Conservation (phyloP, 2,888 invertebrate genomes). For the Aromia moschata region DNA sequence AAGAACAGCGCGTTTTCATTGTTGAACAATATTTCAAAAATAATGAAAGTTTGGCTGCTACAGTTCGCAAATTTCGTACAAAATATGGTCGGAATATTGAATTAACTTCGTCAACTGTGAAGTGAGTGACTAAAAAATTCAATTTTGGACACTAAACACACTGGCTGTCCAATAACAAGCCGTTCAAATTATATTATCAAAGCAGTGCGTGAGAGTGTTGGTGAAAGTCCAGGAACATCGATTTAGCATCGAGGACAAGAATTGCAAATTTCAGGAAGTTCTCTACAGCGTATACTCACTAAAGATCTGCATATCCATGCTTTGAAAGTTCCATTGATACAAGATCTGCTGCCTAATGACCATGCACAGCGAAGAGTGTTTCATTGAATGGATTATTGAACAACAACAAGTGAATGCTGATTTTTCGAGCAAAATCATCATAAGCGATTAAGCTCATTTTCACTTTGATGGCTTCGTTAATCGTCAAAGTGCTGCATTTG, state of each 20-base stretch:
- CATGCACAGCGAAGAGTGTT: conserved; percentile 2
- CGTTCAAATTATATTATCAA: background rate
- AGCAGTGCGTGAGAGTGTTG: conserved; percentile 5
- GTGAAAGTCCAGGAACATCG: conserved; percentile 6
- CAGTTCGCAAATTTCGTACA: background rate
- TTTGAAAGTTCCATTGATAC: background rate
- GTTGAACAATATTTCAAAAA: conserved; percentile 10
- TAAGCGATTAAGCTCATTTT: conserved; percentile 47
- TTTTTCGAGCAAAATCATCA: conserved; percentile 9
- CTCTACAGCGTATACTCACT: too few relatives aligned
- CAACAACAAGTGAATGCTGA: conserved; percentile 9
- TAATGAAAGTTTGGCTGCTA: background rate
- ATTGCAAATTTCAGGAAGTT: background rate
- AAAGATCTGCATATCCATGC: background rate
- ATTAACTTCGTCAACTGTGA: background rate
- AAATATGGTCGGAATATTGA: background rate
- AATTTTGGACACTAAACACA: background rate
- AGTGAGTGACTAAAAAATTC: conserved; percentile 3
- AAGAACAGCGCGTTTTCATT: too few relatives aligned
- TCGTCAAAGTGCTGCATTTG: conserved; percentile 52
- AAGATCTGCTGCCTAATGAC: background rate
- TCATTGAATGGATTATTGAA: conserved; percentile 1
- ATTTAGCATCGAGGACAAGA: background rate
- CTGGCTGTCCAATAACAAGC: background rate
- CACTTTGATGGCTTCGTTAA: conserved; percentile 52